Conservation (phyloP, 2,888 invertebrate genomes). For the Lasioglossum zephyrum region DNA sequence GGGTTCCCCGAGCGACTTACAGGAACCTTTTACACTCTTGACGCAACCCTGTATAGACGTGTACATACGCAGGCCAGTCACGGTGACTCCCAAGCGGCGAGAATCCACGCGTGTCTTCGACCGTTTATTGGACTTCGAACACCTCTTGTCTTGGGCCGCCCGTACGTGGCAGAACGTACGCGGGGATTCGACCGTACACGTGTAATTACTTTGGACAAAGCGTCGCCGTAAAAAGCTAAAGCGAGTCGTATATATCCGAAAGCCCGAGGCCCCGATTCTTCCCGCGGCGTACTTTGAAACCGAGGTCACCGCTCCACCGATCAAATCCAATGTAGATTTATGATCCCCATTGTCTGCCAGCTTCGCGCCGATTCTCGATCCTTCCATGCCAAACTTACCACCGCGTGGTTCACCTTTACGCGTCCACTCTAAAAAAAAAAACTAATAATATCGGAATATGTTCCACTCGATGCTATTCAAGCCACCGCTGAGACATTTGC, state of each 20-base stretch:
- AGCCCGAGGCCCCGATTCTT: neutral
- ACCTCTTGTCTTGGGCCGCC: conserved; percentile 60
- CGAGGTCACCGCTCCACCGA: conserved; percentile 11
- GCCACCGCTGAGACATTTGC: too few relatives aligned
- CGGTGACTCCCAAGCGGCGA: conserved; percentile 59
- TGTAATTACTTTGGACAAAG: conserved; percentile 68
- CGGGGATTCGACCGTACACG: conserved; percentile 58
- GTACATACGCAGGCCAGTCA: conserved; percentile 50
- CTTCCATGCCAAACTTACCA: neutral
- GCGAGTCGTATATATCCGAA: conserved; percentile 42
- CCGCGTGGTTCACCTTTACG: neutral
- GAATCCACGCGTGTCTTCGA: conserved; percentile 68
- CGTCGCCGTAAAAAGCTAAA: conserved; percentile 59
- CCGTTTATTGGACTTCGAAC: conserved; percentile 69
- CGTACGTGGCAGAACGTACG: conserved; percentile 55
- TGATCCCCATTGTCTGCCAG: neutral
- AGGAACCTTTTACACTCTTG: conserved; percentile 62
- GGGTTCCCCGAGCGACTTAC: conserved; percentile 63
- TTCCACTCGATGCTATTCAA: too few relatives aligned
- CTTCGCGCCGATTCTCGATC: neutral
- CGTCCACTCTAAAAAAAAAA: too few relatives aligned
- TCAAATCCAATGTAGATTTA: conserved; percentile 40
- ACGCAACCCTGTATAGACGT: conserved; percentile 46
- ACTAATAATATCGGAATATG: too few relatives aligned
- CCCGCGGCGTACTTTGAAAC: conserved; percentile 6